phyloP scores from a whole-genome alignment of 2,113 vertebrate species.

The Ictalurus punctatus region DNA sequence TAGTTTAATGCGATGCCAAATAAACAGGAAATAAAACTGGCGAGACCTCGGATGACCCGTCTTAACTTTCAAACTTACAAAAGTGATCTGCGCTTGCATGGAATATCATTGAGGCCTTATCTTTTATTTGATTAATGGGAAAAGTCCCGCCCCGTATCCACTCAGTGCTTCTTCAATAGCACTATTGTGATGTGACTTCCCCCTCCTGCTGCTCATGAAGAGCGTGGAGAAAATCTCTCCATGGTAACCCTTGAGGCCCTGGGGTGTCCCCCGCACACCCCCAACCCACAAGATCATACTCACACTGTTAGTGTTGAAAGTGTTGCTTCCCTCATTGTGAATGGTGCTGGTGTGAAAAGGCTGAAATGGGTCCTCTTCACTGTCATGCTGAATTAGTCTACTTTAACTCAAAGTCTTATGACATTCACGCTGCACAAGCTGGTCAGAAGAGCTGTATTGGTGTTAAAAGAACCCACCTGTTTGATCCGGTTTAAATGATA shows the following conservation, averaged over 20 bases:
- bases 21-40: slow-evolving; percentile 8
- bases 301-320: slow-evolving; percentile 12
- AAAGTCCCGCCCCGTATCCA: slow-evolving; percentile 41
- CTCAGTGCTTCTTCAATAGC: slow-evolving; percentile 32
- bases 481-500: not conserved
- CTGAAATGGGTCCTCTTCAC: slow-evolving; percentile 34
- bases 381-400: slow-evolving; percentile 38
- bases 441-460: not conserved
- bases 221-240: slow-evolving; percentile 43
- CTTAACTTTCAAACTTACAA: slow-evolving; percentile 21
- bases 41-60: not conserved
- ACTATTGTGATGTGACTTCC: slow-evolving; percentile 52
- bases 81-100: slow-evolving; percentile 24
- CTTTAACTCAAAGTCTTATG: slow-evolving; percentile 5
- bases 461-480: not conserved
- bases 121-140: slow-evolving; percentile 53
- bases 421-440: not conserved
- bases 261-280: not conserved
- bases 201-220: slow-evolving; percentile 48
- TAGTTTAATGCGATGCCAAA: not conserved
- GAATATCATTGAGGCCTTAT: slow-evolving; percentile 36
- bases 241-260: slow-evolving; percentile 42
- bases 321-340: slow-evolving; percentile 33
- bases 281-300: not conserved
- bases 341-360: slow-evolving; percentile 25